phyloP scores from a whole-genome alignment of 2,113 vertebrate species.

The Noturus placidus region DNA sequence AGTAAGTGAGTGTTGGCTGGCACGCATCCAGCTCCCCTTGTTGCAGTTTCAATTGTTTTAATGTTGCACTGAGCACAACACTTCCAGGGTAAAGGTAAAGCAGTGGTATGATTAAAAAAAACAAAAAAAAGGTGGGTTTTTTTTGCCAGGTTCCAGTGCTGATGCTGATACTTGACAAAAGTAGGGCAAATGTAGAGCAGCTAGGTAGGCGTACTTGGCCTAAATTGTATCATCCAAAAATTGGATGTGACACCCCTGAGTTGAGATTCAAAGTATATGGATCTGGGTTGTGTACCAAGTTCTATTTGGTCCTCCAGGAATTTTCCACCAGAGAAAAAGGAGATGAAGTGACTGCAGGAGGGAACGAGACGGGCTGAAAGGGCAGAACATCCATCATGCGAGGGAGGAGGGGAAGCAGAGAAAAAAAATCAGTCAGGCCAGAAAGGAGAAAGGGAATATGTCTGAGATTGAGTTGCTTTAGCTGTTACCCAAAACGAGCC shows the following conservation, averaged over 20 bases:
- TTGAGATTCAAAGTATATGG: constrained; percentile 45
- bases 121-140: not conserved
- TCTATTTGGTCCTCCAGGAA: constrained; percentile 42
- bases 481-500: constrained; percentile 39
- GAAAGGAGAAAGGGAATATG: constrained; percentile 31
- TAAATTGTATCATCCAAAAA: constrained; percentile 45
- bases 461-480: constrained; percentile 46
- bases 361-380: constrained; percentile 40
- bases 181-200: constrained; percentile 44
- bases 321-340: constrained; percentile 33
- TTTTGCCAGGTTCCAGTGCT: not conserved
- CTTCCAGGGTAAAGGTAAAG: not conserved
- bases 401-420: not conserved
- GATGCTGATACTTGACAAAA: constrained; percentile 33
- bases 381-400: constrained; percentile 53
- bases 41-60: not conserved
- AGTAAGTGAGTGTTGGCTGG: constrained; percentile 1
- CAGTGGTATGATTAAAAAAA: not conserved
- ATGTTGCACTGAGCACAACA: not conserved
- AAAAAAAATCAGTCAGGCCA: constrained; percentile 13
- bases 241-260: constrained; percentile 20
- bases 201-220: constrained; percentile 34
- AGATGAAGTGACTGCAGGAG: constrained; percentile 28
- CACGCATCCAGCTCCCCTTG: not conserved
- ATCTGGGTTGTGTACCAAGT: constrained; percentile 48